A percentile compares a stretch with the other conserved stretches of the same genome.
phyloP scores from a whole-genome alignment of 2,113 vertebrate species.

The Collichthys lucidus region DNA sequence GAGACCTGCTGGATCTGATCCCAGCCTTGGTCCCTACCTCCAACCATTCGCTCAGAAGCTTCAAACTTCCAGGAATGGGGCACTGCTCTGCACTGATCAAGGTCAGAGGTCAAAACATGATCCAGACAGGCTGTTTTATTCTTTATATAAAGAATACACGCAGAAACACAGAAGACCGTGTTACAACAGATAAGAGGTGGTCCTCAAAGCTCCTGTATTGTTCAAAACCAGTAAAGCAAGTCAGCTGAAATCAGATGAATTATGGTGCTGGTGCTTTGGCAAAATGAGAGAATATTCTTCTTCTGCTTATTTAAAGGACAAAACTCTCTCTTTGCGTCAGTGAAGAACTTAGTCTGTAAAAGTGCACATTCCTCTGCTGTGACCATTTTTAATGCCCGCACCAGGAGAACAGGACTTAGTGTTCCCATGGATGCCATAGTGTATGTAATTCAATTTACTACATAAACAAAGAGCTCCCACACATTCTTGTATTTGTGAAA shows the following conservation, averaged over 20 bases:
- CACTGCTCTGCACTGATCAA: slow-evolving; percentile 96
- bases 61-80: slow-evolving; percentile 87
- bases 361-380: background rate
- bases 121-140: background rate
- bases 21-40: slow-evolving; percentile 82
- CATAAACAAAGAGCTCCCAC: background rate
- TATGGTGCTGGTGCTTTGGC: background rate
- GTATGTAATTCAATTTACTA: background rate
- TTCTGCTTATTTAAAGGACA: background rate
- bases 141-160: background rate
- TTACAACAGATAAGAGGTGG: too few relatives aligned
- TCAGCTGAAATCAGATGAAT: too few relatives aligned
- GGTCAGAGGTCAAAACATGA: slow-evolving; percentile 82
- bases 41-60: slow-evolving; percentile 34
- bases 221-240: too few relatives aligned
- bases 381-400: too few relatives aligned
- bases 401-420: background rate
- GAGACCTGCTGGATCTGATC: slow-evolving; percentile 93
- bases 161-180: background rate
- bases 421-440: background rate
- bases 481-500: background rate
- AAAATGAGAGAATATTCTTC: background rate
- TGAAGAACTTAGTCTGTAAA: background rate
- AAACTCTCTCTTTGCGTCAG: background rate
- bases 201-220: too few relatives aligned